phyloP scores from a whole-genome alignment of 2,888 invertebrate species.

The Lepidochitona cinerea region DNA sequence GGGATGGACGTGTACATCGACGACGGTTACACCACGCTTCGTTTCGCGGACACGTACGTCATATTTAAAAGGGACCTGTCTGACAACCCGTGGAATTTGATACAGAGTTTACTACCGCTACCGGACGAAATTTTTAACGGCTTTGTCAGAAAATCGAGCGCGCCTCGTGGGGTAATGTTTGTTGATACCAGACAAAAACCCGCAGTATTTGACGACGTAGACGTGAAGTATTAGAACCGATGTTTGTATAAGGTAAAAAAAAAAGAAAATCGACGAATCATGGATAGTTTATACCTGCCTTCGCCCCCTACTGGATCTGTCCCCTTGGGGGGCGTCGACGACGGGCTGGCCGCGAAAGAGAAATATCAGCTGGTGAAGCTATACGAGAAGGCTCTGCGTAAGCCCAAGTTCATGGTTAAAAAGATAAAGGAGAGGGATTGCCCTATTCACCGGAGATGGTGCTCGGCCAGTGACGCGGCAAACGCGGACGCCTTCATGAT shows the following conservation, averaged over 20 bases:
- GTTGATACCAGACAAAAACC: background rate
- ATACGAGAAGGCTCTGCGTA: background rate
- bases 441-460: background rate
- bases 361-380: background rate
- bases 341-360: background rate
- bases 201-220: background rate
- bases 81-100: background rate
- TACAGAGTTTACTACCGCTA: background rate
- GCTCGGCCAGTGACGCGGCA: background rate
- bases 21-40: background rate
- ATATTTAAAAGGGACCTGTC: background rate
- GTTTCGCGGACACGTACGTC: background rate
- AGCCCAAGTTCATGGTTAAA: background rate
- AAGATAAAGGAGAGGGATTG: background rate
- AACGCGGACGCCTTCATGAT: background rate
- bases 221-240: background rate
- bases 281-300: background rate
- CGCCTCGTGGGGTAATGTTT: background rate
- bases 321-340: background rate
- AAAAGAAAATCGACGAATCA: background rate
- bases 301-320: background rate
- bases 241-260: background rate
- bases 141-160: background rate
- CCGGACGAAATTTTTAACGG: background rate
- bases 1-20: background rate